Evolutionary conservation across 2,797 vertebrate genomes (phyloP).

Genomic region (Atherinosoma microstoma): DNA sequence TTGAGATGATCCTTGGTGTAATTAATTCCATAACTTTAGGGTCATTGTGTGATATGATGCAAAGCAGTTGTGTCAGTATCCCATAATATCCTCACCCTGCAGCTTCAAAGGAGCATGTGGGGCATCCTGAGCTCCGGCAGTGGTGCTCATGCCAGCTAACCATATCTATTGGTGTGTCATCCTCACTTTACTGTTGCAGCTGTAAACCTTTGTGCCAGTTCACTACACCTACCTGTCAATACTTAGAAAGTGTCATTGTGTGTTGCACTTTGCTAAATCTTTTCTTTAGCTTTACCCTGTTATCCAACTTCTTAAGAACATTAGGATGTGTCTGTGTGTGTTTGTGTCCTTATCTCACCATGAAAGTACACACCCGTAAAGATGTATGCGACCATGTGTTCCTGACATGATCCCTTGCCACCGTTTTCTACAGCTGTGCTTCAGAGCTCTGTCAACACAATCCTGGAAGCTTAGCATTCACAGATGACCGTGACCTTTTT

Average conservation of each 20-base stretch:
- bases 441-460: slow-evolving; percentile 9
- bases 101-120: slow-evolving; percentile 14
- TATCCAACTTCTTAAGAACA: slow-evolving; percentile 63
- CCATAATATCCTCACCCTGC: slow-evolving; percentile 13
- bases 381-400: slow-evolving; percentile 39
- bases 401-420: slow-evolving; percentile 14
- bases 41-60: slow-evolving; percentile 22
- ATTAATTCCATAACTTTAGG: background rate
- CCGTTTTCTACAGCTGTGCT: slow-evolving; percentile 37
- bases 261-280: slow-evolving; percentile 60
- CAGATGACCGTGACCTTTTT: slow-evolving; percentile 39
- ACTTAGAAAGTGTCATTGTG: slow-evolving; percentile 62
- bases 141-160: slow-evolving; percentile 36
- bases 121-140: slow-evolving; percentile 37
- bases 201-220: slow-evolving; percentile 65
- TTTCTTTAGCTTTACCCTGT: slow-evolving; percentile 52
- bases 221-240: slow-evolving; percentile 65
- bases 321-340: slow-evolving; percentile 24
- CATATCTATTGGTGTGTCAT: slow-evolving; percentile 53
- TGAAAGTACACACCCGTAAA: slow-evolving; percentile 36
- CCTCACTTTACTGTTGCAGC: slow-evolving; percentile 51
- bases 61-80: slow-evolving; percentile 21
- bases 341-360: slow-evolving; percentile 40
- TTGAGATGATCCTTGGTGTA: background rate
- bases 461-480: slow-evolving; percentile 31